Conservation (phyloP, 2,888 invertebrate genomes). For the Pedicia rivosa region DNA sequence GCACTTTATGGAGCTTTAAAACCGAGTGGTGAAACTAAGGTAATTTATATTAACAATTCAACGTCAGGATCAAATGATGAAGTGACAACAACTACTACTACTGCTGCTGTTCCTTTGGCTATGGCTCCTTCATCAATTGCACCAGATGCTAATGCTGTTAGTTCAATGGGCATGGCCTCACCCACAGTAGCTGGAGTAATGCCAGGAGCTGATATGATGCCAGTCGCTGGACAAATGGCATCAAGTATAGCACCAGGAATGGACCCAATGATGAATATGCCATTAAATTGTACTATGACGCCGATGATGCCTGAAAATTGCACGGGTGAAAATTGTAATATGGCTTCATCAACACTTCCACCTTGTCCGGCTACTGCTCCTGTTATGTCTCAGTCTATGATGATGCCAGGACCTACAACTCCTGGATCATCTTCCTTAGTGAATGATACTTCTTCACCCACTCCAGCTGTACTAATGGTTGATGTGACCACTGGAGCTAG, state of each 20-base stretch:
- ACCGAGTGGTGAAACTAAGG: slow-evolving; percentile 2
- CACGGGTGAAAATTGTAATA: neutral
- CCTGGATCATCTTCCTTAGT: too few species aligned
- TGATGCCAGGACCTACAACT: too few species aligned
- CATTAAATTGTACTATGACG: neutral
- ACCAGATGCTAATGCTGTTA: neutral
- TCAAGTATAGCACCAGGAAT: too few species aligned
- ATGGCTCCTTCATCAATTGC: neutral
- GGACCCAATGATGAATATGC: too few species aligned
- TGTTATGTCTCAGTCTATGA: too few species aligned
- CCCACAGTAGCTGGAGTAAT: neutral
- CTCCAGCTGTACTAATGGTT: neutral
- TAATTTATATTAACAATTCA: neutral
- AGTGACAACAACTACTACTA: neutral
- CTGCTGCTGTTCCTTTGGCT: neutral
- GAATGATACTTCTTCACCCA: too few species aligned
- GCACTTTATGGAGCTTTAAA: slow-evolving; percentile 5
- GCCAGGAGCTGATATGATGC: too few species aligned
- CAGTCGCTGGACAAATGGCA: too few species aligned
- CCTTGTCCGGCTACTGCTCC: neutral
- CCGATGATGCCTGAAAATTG: neutral
- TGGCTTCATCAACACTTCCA: neutral
- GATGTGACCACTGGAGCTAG: neutral
- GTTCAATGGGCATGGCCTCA: neutral
- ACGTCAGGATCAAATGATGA: too few species aligned